A percentile compares a stretch with the other conserved stretches of the same genome.
Conservation (phyloP, 2,888 invertebrate species). For the Lasioglossum zephyrum region DNA sequence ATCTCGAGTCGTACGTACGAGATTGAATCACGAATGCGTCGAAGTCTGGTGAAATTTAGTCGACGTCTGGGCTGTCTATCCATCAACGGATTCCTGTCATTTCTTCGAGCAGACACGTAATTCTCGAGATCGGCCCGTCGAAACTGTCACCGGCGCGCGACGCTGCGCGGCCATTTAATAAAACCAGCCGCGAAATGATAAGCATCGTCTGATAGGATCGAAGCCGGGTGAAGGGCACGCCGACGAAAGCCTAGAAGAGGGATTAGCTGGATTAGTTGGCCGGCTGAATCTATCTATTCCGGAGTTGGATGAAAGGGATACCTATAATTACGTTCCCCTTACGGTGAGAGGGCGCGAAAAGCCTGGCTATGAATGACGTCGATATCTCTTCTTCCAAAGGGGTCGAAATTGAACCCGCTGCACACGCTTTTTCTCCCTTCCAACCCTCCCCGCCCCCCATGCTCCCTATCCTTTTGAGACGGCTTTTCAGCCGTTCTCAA, state of each 20-base stretch:
- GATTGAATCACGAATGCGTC: background rate
- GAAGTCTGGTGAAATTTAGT: background rate
- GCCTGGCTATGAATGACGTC: conserved; percentile 73
- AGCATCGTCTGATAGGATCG: conserved; percentile 59
- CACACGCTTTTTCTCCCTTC: conserved; percentile 47
- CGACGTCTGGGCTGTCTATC: background rate
- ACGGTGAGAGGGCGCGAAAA: conserved; percentile 71
- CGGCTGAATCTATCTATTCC: conserved; percentile 68
- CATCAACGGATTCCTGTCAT: background rate
- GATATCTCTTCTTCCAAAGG: conserved; percentile 74
- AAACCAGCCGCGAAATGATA: conserved; percentile 64
- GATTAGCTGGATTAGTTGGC: conserved; percentile 72
- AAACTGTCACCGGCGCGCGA: background rate
- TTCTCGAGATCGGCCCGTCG: conserved; percentile 23
- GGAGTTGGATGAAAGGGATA: conserved; percentile 70
- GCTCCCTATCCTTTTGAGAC: conserved; percentile 34
- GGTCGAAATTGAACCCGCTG: conserved; percentile 70
- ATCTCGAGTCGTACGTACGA: background rate
- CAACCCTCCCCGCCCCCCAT: background rate
- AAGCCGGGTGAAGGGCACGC: conserved; percentile 44
- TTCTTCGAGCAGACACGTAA: background rate
- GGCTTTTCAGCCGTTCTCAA: conserved; percentile 56
- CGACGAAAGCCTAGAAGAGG: conserved; percentile 67
- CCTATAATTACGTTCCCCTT: conserved; percentile 76
- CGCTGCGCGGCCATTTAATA: conserved; percentile 59